A percentile compares a stretch with the other conserved stretches of the same genome.
These are phyloP conservation scores for Actinostola sp. DNA, from an alignment of 92 coral and sea anemone species.

Conservation along the genomic window DNA sequence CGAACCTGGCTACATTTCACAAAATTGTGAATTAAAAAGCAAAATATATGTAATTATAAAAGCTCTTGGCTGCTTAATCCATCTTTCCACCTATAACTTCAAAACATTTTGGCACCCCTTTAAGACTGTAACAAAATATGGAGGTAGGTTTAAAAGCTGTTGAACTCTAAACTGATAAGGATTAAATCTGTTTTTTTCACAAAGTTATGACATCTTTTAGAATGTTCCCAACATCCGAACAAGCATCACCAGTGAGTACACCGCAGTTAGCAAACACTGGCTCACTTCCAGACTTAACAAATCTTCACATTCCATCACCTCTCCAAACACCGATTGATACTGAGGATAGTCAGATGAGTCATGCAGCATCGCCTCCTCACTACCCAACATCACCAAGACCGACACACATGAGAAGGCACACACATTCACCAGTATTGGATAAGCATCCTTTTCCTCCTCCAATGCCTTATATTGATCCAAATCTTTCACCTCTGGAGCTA, in stretches of 20 bases:
- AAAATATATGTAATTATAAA: too few species aligned
- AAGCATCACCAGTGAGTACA: slow-evolving; percentile 51
- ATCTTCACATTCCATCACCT: slow-evolving; percentile 95
- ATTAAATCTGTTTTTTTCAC: too few species aligned
- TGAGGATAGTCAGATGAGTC: slow-evolving; percentile 61
- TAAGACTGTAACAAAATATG: too few species aligned
- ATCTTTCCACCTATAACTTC: too few species aligned
- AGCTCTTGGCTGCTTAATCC: too few species aligned
- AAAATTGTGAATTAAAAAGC: too few species aligned
- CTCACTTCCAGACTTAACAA: slow-evolving; percentile 93
- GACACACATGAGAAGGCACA: slow-evolving; percentile 54
- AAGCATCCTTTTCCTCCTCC: slow-evolving; percentile 54
- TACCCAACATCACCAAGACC: slow-evolving; percentile 61
- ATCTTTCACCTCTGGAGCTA: slow-evolving; percentile 61
- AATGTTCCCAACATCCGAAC: slow-evolving; percentile 66
- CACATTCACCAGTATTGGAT: slow-evolving; percentile 45
- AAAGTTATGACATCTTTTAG: slow-evolving; percentile 10
- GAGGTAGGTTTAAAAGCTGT: too few species aligned
- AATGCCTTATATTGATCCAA: slow-evolving; percentile 48
- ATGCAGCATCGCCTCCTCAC: slow-evolving; percentile 64
- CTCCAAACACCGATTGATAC: slow-evolving; percentile 89
- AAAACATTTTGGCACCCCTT: too few species aligned
- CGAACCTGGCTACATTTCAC: too few species aligned
- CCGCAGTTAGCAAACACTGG: slow-evolving; percentile 79
- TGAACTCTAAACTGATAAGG: too few species aligned